Conservation (phyloP, 2,113 vertebrate genomes). For the Hippocampus comes region DNA sequence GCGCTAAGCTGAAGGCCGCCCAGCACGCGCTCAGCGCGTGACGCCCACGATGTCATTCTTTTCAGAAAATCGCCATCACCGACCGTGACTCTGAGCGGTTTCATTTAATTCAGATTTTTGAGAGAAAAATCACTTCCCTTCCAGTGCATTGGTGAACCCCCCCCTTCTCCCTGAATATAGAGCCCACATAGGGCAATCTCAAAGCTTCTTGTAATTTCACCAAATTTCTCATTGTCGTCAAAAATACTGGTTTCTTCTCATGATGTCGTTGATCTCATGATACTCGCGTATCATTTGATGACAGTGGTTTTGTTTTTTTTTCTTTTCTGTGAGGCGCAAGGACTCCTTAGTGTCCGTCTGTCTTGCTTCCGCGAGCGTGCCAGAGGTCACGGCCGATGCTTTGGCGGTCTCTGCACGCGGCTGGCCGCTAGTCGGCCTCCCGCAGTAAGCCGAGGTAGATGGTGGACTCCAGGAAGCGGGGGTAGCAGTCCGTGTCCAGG, state of each 20-base stretch:
- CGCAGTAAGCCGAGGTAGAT: slow-evolving; percentile 66
- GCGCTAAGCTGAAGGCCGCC: no score
- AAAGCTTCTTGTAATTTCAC: neutral
- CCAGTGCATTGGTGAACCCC: neutral
- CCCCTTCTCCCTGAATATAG: neutral
- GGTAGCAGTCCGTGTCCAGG: slow-evolving; percentile 75
- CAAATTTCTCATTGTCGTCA: neutral
- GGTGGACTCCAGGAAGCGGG: slow-evolving; percentile 74
- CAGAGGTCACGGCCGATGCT: neutral
- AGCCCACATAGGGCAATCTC: neutral
- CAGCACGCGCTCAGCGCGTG: neutral
- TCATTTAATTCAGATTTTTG: neutral
- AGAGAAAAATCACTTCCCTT: neutral
- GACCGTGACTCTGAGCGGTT: neutral
- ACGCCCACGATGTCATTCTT: neutral
- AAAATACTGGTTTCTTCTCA: neutral
- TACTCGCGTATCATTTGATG: neutral
- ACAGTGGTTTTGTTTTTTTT: neutral
- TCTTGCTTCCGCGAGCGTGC: neutral
- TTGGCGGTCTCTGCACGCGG: neutral
- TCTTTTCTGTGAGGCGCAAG: neutral
- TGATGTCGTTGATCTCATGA: neutral
- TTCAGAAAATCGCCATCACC: neutral
- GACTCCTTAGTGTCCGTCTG: neutral
- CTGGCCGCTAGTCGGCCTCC: slow-evolving; percentile 37